These are phyloP conservation scores for Pammene fasciana DNA, from an alignment of 2,888 invertebrate genomes.

Conservation along the genomic window DNA sequence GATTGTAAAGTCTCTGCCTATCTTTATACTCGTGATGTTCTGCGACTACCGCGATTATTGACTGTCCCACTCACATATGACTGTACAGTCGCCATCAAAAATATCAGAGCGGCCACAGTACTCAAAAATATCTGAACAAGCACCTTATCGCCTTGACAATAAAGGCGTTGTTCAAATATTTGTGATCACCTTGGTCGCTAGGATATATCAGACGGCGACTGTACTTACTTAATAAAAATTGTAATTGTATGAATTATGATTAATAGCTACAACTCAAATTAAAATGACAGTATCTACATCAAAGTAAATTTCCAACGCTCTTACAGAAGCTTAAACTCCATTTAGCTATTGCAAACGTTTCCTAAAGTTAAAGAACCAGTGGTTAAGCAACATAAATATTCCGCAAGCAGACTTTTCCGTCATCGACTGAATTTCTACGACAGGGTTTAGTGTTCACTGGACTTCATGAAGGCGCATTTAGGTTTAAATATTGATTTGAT, in stretches of 20 bases:
- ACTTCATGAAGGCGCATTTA: conserved; percentile 12
- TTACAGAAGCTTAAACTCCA: conserved; percentile 34
- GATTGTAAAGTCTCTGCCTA: no score
- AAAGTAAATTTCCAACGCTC: conserved; percentile 17
- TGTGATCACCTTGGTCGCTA: no score
- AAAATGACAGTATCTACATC: conserved; percentile 10
- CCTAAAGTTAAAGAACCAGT: conserved; percentile 27
- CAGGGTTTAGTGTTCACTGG: conserved; percentile 11
- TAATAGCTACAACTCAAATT: neutral
- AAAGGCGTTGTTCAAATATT: no score
- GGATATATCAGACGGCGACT: no score
- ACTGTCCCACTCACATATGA: no score
- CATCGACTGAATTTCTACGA: conserved; percentile 10
- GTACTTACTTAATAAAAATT: neutral
- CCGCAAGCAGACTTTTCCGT: conserved; percentile 12
- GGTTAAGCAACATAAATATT: conserved; percentile 32
- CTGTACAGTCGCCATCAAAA: no score
- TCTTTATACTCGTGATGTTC: no score
- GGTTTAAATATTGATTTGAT: neutral
- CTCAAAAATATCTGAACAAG: no score
- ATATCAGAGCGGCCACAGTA: no score
- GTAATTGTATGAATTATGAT: no score
- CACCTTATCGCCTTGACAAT: no score
- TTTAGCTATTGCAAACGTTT: conserved; percentile 30
- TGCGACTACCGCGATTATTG: no score